Base-by-base conservation (phyloP, 2,888 invertebrate species). In the Eupithecia abbreviata region DNA sequence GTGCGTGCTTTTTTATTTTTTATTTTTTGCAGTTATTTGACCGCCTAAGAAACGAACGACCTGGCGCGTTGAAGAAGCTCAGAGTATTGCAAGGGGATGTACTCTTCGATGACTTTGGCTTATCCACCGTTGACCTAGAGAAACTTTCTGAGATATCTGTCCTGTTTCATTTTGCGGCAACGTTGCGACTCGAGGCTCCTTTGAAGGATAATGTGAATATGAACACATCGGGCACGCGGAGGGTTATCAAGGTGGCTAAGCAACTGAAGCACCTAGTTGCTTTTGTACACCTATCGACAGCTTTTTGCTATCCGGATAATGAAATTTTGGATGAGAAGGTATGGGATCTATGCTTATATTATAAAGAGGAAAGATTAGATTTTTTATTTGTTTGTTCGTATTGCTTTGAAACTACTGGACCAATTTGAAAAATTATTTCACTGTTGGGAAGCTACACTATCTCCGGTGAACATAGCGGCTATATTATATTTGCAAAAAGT, bases 281-380 rank as follows among this genome's bases (percentile, higher is more conserved):
- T 0, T 97, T 98, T 79, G 96, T 99, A 1, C 98, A 99, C 90
- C 95, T 99, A 15, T 99, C 99, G 13, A 99, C 99, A 0, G 99
- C 99, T 0, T 99, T 99, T 90, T 98, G 99, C 88, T 98, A 99
- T 87, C 98, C 98, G 82, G 98, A 99, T 88, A 96, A 97, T 72
- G 90, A 91, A 82, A 84, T 91, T 72, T 85, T 95, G 75, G 90
- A 87, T n/a, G 94, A 95, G 83, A 92, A 84, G 88, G 94, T 95
- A 84, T 80, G 84, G 5, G 4, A n/a, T 30, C 30, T 30, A 30
- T 30, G 30, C 30, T 30, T 30, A 30, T 30, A 1, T 30, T 30
- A 30, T 30, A 30, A 30, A 30, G 30, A 30, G 30, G 30, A 30
- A 30, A 30, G 30, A 30, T 30, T 30, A 30, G 30, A 30, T 30